These are phyloP conservation scores for Typhlichthys eigenmanni DNA, from an alignment of 2,797 vertebrate species.

Conservation along the genomic window DNA sequence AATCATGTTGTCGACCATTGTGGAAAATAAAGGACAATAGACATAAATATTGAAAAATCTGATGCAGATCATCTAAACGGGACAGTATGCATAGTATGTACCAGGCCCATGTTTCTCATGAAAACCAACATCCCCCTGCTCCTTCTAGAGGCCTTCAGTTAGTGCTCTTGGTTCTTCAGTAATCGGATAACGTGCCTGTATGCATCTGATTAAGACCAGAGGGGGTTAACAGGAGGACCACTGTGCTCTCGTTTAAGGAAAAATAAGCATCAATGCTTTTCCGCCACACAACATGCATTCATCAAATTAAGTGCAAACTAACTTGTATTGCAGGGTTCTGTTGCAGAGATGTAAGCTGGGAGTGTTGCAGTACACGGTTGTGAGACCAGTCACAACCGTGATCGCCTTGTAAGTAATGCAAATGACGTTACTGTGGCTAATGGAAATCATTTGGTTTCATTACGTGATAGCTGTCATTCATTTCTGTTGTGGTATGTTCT, in stretches of 20 bases:
- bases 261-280: neutral
- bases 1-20: neutral
- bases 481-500: conserved; percentile 3
- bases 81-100: too few species aligned
- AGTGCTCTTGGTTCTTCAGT: conserved; percentile 13
- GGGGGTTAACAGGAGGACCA: conserved; percentile 4
- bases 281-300: too few species aligned
- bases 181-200: conserved; percentile 19
- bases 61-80: too few species aligned
- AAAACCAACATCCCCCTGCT: too few species aligned
- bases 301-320: neutral
- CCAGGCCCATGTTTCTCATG: too few species aligned
- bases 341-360: conserved; percentile 94
- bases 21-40: too few species aligned
- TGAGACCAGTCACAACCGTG: conserved; percentile 93
- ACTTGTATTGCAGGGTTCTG: conserved; percentile 83
- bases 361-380: conserved; percentile 96
- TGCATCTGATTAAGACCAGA: conserved; percentile 26
- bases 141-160: neutral
- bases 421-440: neutral
- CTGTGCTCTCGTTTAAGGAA: conserved; percentile 7
- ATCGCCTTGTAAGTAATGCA: conserved; percentile 89
- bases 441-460: neutral
- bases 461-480: neutral
- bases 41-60: too few species aligned